These are phyloP conservation scores for Beaufortia kweichowensis DNA, from an alignment of 2,113 vertebrate species.

Conservation along the genomic window DNA sequence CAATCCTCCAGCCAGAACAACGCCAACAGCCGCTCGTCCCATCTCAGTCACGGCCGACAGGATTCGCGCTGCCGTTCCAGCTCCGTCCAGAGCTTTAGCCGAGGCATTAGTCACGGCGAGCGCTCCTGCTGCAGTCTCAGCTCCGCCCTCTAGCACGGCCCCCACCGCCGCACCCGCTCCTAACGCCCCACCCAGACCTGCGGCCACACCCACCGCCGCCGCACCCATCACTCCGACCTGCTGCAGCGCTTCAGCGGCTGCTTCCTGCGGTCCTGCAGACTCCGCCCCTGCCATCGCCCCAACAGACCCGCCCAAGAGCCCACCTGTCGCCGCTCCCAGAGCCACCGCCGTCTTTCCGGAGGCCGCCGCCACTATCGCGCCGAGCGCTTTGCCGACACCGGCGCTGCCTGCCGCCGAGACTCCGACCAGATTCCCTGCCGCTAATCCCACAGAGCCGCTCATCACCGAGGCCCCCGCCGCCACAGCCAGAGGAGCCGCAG, in stretches of 20 bases:
- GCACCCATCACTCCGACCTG: conserved; percentile 67
- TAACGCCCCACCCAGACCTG: conserved; percentile 64
- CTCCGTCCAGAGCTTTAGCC: conserved; percentile 31
- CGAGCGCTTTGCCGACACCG: conserved; percentile 64
- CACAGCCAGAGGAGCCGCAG: conserved; percentile 66
- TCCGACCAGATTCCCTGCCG: conserved; percentile 34
- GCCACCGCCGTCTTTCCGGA: conserved; percentile 65
- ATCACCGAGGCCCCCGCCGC: conserved; percentile 65
- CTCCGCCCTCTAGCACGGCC: conserved; percentile 58
- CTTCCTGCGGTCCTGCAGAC: conserved; percentile 61
- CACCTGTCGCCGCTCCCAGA: conserved; percentile 67
- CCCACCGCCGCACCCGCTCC: conserved; percentile 66
- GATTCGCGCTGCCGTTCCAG: conserved; percentile 47
- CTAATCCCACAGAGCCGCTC: conserved; percentile 61
- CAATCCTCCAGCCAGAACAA: conserved; percentile 63
- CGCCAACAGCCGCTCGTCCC: conserved; percentile 65
- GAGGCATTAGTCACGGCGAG: conserved; percentile 35
- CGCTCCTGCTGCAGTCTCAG: conserved; percentile 48
- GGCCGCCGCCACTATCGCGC: conserved; percentile 64
- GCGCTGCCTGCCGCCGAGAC: conserved; percentile 62
- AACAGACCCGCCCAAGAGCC: conserved; percentile 67
- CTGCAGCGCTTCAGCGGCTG: conserved; percentile 62
- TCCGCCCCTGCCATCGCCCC: conserved; percentile 64
- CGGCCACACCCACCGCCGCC: conserved; percentile 64
- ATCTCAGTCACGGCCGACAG: conserved; percentile 65